Conservation (phyloP, 2,113 vertebrate species). For the Urocynchramus pylzowi region DNA sequence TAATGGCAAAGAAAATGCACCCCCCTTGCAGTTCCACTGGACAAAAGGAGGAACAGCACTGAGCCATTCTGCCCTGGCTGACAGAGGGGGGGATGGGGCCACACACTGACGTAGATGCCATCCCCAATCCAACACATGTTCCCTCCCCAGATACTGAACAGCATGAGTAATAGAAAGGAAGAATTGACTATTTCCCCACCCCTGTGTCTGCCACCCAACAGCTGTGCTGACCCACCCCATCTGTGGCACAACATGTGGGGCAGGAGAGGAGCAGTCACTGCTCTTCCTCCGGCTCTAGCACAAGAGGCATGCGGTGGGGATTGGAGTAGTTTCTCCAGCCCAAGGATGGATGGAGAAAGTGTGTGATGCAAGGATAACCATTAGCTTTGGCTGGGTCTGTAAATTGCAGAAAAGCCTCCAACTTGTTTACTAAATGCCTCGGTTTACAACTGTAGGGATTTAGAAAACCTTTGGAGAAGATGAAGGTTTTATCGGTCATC, state of each 20-base stretch:
- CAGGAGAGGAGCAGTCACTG: rapidly evolving
- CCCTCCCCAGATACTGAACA: neutral
- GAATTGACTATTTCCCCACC: neutral
- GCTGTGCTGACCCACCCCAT: neutral
- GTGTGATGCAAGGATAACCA: rapidly evolving
- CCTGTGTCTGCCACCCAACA: neutral
- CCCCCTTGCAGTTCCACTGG: neutral
- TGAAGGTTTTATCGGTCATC: neutral
- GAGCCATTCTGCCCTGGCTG: neutral
- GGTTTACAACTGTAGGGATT: neutral
- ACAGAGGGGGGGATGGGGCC: neutral
- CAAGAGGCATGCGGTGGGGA: neutral
- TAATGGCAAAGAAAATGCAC: neutral
- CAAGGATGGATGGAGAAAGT: neutral
- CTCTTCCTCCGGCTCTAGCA: neutral
- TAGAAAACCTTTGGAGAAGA: neutral
- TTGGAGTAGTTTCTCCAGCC: neutral
- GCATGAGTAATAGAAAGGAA: neutral
- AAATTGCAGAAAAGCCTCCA: neutral
- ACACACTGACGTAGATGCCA: neutral
- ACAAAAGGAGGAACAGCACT: neutral
- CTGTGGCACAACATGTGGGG: neutral
- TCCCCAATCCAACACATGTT: neutral
- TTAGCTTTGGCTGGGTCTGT: neutral
- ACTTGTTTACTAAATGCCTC: neutral